These are phyloP conservation scores for Panulirus ornatus DNA, from an alignment of 1,140 invertebrate genomes.

Conservation along the genomic window DNA sequence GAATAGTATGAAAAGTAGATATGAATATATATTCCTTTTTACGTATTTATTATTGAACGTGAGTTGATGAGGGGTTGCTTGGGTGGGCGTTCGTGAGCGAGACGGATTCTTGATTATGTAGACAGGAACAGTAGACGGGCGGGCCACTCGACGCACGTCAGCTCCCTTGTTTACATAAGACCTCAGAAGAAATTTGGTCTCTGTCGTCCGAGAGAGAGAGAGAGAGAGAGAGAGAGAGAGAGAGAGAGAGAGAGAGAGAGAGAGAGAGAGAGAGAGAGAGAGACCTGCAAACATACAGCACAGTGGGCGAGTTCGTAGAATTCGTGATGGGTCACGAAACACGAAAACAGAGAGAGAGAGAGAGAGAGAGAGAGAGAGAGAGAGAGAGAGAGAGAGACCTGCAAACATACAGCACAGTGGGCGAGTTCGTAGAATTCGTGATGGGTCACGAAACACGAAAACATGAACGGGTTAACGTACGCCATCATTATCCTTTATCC, in stretches of 20 bases:
- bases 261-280: background rate
- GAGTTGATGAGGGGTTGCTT: too few species aligned
- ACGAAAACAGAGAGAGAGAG: background rate
- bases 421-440: background rate
- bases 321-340: background rate
- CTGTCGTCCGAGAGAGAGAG: background rate
- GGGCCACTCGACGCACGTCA: background rate
- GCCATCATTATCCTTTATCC: too few species aligned
- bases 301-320: background rate
- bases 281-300: background rate
- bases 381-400: background rate
- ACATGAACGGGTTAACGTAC: too few species aligned
- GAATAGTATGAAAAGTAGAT: too few species aligned
- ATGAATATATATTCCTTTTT: too few species aligned
- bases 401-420: background rate
- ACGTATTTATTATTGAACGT: too few species aligned
- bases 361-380: constrained; percentile 34
- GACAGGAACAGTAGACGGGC: background rate
- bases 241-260: constrained; percentile 7
- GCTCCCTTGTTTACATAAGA: background rate
- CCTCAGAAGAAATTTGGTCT: background rate
- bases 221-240: constrained; percentile 7
- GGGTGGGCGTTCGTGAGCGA: too few species aligned
- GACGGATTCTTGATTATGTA: too few species aligned
- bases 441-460: background rate